Evolutionary conservation across 53 echinoderm and acorn worm species (phyloP).

Genomic region (Actinopyga echinites): DNA sequence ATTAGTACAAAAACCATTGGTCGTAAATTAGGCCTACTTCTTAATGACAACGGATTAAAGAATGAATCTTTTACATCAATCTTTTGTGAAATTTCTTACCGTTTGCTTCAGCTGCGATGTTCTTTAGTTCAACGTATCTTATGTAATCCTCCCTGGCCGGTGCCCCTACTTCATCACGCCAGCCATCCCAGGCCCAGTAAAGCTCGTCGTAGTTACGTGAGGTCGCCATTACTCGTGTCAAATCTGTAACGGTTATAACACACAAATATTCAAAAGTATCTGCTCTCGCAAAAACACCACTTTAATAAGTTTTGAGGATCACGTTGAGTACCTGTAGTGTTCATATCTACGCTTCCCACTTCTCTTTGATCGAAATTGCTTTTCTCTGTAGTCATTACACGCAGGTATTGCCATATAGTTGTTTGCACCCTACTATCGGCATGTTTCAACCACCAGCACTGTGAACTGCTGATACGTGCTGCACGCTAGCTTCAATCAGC

Average conservation of each 20-base stretch:
- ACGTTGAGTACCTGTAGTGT: too few relatives aligned
- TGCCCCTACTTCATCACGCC: constrained; percentile 72
- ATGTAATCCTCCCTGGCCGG: constrained; percentile 43
- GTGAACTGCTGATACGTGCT: too few relatives aligned
- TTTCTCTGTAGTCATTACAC: too few relatives aligned
- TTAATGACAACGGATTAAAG: background rate
- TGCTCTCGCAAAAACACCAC: too few relatives aligned
- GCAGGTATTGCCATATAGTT: too few relatives aligned
- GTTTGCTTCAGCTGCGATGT: constrained; percentile 67
- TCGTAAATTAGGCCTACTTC: background rate
- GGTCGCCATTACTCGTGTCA: constrained; percentile 70
- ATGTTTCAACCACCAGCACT: too few relatives aligned
- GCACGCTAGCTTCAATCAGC: too few relatives aligned
- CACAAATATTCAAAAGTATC: background rate
- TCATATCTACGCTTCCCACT: too few relatives aligned
- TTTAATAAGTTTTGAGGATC: too few relatives aligned
- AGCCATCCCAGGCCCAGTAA: constrained; percentile 69
- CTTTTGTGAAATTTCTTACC: constrained; percentile 42
- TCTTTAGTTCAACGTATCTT: constrained; percentile 74
- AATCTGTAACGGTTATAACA: background rate
- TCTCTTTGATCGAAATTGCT: too few relatives aligned
- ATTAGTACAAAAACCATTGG: too few relatives aligned
- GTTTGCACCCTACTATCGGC: too few relatives aligned
- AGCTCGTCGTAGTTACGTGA: constrained; percentile 73
- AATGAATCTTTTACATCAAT: background rate